Evolutionary conservation across 2,888 invertebrate species (phyloP), one percentile per base, ranked within the genome.

Genomic region (Catocala sponsa): DNA sequence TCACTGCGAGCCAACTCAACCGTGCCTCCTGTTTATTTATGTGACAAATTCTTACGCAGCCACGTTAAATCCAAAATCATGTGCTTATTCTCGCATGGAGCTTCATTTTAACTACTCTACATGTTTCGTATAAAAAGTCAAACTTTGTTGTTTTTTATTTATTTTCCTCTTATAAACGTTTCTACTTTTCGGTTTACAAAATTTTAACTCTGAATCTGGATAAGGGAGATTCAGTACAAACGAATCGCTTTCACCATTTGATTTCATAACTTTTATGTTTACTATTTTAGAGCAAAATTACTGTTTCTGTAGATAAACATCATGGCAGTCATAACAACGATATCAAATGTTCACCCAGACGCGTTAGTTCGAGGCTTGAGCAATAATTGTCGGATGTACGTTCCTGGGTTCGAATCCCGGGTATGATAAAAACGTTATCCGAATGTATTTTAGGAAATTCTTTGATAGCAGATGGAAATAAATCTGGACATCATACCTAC

Each of bases 41-140:
- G 91, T 91, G 92, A 92, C 92, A 91, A 92, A 92, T 92, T 93
- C 90, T 87, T 86, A 87, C 90, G 84, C 85, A 90, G 88, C 84
- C 87, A 80, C 83, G 83, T 86, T 89, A 89, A 88, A 90, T 87
- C 87, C 80, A 78, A 88, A 89, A 87, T 89, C 89, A 87, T 85
- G 84, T 85, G 83, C 82, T 88, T 81, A 83, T 81, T 85, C 82
- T 83, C 78, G 72, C 78, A 72, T 74, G 76, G 76, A 82, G 83
- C 78, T 77, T 76, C 80, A 71, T 85, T 83, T 82, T 47, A 62
- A 55, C 57, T 55, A 9, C 41, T 59, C 41, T 25, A 44, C 42
- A 53, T 38, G 44, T 43, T 48, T 32, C 43, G 33, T 51, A 42
- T 57, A 13, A 47, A 35, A 61, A 44, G 35, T 38, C 35, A 41